Conservation (phyloP, 1,140 invertebrate species). For the Ceratosolen fusciceps region DNA sequence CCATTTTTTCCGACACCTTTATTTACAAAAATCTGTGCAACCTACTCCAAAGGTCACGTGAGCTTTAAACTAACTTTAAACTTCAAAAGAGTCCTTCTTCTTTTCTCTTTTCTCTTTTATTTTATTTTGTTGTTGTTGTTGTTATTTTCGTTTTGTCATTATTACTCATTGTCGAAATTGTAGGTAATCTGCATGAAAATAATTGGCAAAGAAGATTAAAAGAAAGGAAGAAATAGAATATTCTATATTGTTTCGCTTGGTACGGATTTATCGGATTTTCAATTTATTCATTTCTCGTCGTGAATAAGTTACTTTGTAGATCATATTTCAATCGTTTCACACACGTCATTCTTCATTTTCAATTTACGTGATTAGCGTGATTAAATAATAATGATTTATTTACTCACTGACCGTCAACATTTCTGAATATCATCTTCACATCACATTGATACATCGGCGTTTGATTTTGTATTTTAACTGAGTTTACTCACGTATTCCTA, state of each 20-base stretch:
- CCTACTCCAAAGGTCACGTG: not conserved
- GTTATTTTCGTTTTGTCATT: too few species aligned
- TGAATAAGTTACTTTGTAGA: not conserved
- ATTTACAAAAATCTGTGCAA: constrained; percentile 58
- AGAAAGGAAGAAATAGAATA: constrained; percentile 50
- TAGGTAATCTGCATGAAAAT: not conserved
- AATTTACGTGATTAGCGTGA: constrained; percentile 68
- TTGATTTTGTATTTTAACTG: constrained; percentile 19
- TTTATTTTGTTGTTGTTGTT: too few species aligned
- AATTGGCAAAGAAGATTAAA: too few species aligned
- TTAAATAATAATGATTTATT: constrained; percentile 68
- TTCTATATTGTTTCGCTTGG: constrained; percentile 64
- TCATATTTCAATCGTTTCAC: constrained; percentile 31
- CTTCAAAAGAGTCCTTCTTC: too few species aligned
- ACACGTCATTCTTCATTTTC: constrained; percentile 57
- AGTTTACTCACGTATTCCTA: not conserved
- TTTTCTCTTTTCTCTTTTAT: too few species aligned
- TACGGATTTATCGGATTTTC: constrained; percentile 66
- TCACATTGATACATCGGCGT: constrained; percentile 14
- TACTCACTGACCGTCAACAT: constrained; percentile 59
- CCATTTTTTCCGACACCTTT: constrained; percentile 66
- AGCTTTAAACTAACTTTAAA: too few species aligned
- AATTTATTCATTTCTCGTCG: constrained; percentile 54
- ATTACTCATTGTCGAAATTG: too few species aligned
- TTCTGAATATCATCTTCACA: constrained; percentile 6